Conservation (phyloP, 2,888 invertebrate genomes). For the Acanthoscelides obtectus region DNA sequence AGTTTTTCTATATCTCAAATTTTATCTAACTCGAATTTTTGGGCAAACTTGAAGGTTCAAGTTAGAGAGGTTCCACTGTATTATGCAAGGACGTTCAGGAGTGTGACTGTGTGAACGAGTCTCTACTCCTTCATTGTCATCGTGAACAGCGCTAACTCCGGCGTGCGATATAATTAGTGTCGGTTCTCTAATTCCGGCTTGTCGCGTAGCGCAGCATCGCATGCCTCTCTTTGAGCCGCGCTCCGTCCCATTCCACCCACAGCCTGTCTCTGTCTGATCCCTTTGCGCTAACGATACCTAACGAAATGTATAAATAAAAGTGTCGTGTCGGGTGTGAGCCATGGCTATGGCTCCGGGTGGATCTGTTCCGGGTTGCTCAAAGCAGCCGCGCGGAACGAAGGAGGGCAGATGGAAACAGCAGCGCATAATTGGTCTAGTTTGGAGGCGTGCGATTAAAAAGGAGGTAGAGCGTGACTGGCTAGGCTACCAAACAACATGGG, state of each 20-base stretch:
- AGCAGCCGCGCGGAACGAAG: slow-evolving; percentile 27
- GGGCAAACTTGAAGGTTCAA: too few species aligned
- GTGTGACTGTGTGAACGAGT: background rate
- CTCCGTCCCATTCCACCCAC: background rate
- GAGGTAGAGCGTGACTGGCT: slow-evolving; percentile 44
- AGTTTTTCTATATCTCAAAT: too few species aligned
- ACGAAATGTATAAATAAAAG: slow-evolving; percentile 43
- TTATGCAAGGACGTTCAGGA: too few species aligned
- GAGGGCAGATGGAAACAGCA: slow-evolving; percentile 38
- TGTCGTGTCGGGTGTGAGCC: slow-evolving; percentile 16
- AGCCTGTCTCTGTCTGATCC: slow-evolving; percentile 18
- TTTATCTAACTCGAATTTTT: too few species aligned
- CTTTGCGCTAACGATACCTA: slow-evolving; percentile 41
- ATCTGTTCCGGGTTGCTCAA: background rate
- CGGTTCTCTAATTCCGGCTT: background rate
- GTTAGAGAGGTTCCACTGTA: too few species aligned
- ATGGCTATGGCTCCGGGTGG: too few species aligned
- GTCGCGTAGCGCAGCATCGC: too few species aligned
- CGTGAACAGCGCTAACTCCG: background rate
- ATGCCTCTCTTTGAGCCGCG: background rate
- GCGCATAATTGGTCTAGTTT: slow-evolving; percentile 46
- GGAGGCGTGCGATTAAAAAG: slow-evolving; percentile 45
- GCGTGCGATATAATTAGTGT: background rate
- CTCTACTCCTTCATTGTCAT: background rate
- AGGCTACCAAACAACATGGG: slow-evolving; percentile 5